Conservation (phyloP, 2,888 invertebrate species). For the Scaeva pyrastri region DNA sequence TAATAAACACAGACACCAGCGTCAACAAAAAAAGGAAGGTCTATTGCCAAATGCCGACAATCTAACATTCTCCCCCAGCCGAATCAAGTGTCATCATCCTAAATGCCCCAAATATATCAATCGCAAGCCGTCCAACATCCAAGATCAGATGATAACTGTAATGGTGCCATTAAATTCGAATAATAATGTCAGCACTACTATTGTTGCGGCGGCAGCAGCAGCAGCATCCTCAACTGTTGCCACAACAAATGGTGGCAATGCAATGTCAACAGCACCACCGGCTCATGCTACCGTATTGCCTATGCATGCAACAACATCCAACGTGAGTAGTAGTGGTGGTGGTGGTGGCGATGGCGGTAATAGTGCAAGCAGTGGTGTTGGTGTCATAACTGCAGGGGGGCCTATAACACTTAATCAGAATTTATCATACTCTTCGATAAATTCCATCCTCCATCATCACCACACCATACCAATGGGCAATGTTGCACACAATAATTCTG, state of each 20-base stretch:
- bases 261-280: constrained; percentile 47
- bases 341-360: constrained; percentile 2
- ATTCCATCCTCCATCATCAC: constrained; percentile 64
- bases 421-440: constrained; percentile 71
- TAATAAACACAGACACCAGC: constrained; percentile 81
- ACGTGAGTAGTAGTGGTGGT: constrained; percentile 10
- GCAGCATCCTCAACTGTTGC: constrained; percentile 58
- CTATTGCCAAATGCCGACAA: constrained; percentile 83
- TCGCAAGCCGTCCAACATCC: constrained; percentile 83
- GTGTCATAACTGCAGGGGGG: constrained; percentile 36
- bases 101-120: constrained; percentile 83
- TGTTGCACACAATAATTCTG: constrained; percentile 45
- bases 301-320: constrained; percentile 53
- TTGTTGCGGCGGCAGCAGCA: constrained; percentile 45
- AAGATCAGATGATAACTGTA: constrained; percentile 84
- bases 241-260: constrained; percentile 52
- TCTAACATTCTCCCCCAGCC: constrained; percentile 83
- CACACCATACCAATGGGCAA: constrained; percentile 53
- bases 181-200: constrained; percentile 79
- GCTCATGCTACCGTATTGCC: constrained; percentile 45
- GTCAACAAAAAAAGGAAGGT: constrained; percentile 83
- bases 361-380: constrained; percentile 20
- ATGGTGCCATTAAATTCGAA: constrained; percentile 84
- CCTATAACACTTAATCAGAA: constrained; percentile 65
- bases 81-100: constrained; percentile 84